These are phyloP conservation scores for Keiferia lycopersicella DNA, from an alignment of 2,888 invertebrate genomes.

Conservation along the genomic window DNA sequence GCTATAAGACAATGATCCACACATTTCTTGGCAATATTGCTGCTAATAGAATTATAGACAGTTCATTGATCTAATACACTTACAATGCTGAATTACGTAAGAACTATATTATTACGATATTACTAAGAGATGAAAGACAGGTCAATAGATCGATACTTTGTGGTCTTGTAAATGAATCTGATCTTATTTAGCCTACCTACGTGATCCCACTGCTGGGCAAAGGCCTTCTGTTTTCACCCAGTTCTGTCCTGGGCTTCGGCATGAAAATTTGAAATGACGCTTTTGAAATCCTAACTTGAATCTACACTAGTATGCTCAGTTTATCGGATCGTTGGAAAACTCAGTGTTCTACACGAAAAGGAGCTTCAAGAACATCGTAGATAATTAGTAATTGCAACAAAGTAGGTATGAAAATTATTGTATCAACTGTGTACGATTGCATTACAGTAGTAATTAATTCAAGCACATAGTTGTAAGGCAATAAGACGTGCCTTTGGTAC, in stretches of 20 bases:
- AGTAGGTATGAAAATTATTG: not conserved
- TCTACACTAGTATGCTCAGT: too few relatives aligned
- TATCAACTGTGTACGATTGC: not conserved
- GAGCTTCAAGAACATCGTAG: not conserved
- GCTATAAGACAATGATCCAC: conserved; percentile 14
- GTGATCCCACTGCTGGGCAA: too few relatives aligned
- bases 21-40: conserved; percentile 15
- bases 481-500: not conserved
- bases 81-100: conserved; percentile 9
- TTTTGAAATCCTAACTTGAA: too few relatives aligned
- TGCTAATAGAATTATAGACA: conserved; percentile 13
- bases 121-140: too few relatives aligned
- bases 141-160: not conserved
- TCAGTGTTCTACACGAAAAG: too few relatives aligned
- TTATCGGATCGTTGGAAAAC: too few relatives aligned
- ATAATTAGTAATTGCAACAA: not conserved
- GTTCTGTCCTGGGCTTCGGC: too few relatives aligned
- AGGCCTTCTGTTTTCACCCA: too few relatives aligned
- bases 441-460: not conserved
- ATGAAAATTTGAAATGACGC: too few relatives aligned
- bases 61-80: conserved; percentile 13
- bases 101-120: not conserved
- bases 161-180: too few relatives aligned
- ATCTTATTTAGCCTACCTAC: too few relatives aligned
- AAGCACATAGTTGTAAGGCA: not conserved